phyloP scores from a whole-genome alignment of 2,888 invertebrate species.

The Chaitophorus viminalis region DNA sequence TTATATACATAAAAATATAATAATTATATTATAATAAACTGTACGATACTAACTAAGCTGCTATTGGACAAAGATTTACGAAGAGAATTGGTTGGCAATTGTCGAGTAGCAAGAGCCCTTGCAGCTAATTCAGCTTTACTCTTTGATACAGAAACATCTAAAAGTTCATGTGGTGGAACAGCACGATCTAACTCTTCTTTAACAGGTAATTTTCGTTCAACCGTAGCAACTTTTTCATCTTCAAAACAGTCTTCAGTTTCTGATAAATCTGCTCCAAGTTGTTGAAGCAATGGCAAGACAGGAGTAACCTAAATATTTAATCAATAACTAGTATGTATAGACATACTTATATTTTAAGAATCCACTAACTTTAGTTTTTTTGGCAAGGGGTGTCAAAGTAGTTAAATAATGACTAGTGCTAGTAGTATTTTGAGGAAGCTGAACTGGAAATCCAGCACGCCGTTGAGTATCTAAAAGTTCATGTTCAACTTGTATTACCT shows the following conservation, averaged over 20 bases:
- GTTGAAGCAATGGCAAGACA: slow-evolving; percentile 75
- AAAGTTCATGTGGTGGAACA: slow-evolving; percentile 85
- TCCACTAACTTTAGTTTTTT: slow-evolving; percentile 66
- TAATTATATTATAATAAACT: slow-evolving; percentile 1
- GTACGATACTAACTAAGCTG: slow-evolving; percentile 71
- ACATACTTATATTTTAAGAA: background rate
- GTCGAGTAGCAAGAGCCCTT: slow-evolving; percentile 77
- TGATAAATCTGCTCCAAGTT: slow-evolving; percentile 81
- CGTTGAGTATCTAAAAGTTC: slow-evolving; percentile 87
- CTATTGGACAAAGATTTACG: slow-evolving; percentile 72
- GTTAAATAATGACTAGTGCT: slow-evolving; percentile 63
- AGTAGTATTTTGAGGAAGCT: slow-evolving; percentile 82
- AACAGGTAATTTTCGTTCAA: slow-evolving; percentile 73
- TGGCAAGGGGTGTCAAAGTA: slow-evolving; percentile 73
- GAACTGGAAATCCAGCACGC: slow-evolving; percentile 85
- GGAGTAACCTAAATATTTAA: slow-evolving; percentile 69
- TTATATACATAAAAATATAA: background rate
- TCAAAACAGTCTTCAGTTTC: slow-evolving; percentile 89
- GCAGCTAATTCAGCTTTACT: slow-evolving; percentile 87
- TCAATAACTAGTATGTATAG: background rate
- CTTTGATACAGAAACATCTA: slow-evolving; percentile 87
- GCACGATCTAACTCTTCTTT: slow-evolving; percentile 83
- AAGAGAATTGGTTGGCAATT: slow-evolving; percentile 70
- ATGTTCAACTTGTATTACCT: slow-evolving; percentile 81
- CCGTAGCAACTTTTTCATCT: slow-evolving; percentile 79